Evolutionary conservation across 2,888 invertebrate species (phyloP).

Genomic region (Thymelicus sylvestris): DNA sequence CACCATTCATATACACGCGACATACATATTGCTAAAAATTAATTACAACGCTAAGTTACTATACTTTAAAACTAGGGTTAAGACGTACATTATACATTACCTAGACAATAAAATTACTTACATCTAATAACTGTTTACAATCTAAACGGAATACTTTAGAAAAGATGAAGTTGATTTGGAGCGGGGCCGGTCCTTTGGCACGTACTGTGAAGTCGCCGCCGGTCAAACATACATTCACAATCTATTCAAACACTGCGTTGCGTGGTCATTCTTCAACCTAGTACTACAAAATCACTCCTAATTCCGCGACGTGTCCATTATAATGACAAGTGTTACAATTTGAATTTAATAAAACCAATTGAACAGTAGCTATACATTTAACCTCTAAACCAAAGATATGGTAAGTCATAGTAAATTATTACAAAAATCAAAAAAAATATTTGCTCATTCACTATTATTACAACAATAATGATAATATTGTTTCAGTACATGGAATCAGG

Average conservation of each 20-base stretch:
- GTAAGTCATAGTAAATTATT: too few relatives aligned
- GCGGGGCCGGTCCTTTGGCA: conserved; percentile 70
- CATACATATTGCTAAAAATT: conserved; percentile 70
- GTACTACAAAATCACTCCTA: background rate
- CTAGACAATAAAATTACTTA: conserved; percentile 80
- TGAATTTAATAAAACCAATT: too few relatives aligned
- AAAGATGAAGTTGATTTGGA: conserved; percentile 47
- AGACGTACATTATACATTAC: conserved; percentile 80
- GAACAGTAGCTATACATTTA: too few relatives aligned
- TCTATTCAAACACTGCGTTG: conserved; percentile 12
- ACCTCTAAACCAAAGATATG: too few relatives aligned
- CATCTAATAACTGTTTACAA: conserved; percentile 73
- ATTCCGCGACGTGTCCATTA: background rate
- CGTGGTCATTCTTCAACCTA: background rate
- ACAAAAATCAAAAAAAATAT: background rate
- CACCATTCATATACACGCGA: conserved; percentile 76
- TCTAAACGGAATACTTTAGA: conserved; percentile 73
- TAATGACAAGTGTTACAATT: background rate
- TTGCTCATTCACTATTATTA: background rate
- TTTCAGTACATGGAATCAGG: background rate
- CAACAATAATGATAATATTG: background rate
- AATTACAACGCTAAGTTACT: conserved; percentile 68
- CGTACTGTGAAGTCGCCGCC: conserved; percentile 43
- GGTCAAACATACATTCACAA: conserved; percentile 15
- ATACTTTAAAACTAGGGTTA: conserved; percentile 70